These are phyloP conservation scores for Caenorhabditis becei DNA, from an alignment of 2,888 invertebrate species.

Conservation along the genomic window DNA sequence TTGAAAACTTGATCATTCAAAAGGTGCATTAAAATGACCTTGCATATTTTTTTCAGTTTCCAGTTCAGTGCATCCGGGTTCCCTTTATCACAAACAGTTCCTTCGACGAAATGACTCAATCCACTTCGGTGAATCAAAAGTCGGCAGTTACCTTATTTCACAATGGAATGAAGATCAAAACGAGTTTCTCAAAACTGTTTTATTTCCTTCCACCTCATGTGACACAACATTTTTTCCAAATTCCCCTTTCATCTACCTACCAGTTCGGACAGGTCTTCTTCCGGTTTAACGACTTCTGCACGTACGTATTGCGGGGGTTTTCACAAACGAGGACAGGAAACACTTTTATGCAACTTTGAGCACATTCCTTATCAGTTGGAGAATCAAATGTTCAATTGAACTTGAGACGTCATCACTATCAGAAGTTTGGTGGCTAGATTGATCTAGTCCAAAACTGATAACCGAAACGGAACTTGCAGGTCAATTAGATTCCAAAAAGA, in stretches of 20 bases:
- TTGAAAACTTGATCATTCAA: too few relatives aligned
- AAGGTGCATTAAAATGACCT: too few relatives aligned
- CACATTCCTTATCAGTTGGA: not conserved
- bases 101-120: not conserved
- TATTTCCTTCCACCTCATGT: slow-evolving; percentile 45
- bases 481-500: slow-evolving; percentile 9
- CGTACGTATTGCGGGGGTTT: not conserved
- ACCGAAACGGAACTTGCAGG: not conserved
- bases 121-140: slow-evolving; percentile 32
- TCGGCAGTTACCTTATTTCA: slow-evolving; percentile 3
- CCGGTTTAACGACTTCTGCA: too few relatives aligned
- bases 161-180: slow-evolving; percentile 34
- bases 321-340: not conserved
- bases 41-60: too few relatives aligned
- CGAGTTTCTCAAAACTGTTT: slow-evolving; percentile 52
- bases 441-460: slow-evolving; percentile 32
- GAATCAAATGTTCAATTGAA: slow-evolving; percentile 40
- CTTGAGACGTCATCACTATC: slow-evolving; percentile 31
- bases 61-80: not conserved
- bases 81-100: not conserved
- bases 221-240: slow-evolving; percentile 9
- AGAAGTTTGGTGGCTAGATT: slow-evolving; percentile 8
- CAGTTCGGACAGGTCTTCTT: slow-evolving; percentile 2
- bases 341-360: slow-evolving; percentile 4
- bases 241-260: slow-evolving; percentile 16